Evolutionary conservation across 35 echinoderm and acorn worm species (phyloP).

Genomic region (Heliocidaris tuberculata): DNA sequence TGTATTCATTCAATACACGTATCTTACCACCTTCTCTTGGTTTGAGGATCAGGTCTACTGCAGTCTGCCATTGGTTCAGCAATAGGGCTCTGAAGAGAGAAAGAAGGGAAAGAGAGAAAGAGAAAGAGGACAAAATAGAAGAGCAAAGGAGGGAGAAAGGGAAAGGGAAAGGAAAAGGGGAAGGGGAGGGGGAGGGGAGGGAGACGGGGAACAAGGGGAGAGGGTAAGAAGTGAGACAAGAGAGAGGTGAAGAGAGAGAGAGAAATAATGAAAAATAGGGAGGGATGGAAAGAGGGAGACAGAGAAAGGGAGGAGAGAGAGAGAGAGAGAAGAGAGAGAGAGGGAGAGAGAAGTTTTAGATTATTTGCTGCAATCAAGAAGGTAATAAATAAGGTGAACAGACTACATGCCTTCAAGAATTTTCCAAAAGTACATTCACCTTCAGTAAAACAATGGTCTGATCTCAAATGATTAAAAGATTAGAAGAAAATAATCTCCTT

Average conservation of each 20-base stretch:
- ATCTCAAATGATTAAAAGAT: neutral
- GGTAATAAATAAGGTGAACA: neutral
- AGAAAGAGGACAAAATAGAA: neutral
- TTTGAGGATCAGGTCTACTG: slow-evolving; percentile 88
- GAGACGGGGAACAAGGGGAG: no score
- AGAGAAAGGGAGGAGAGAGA: neutral
- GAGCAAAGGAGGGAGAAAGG: neutral
- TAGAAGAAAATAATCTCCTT: no score
- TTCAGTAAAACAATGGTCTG: neutral
- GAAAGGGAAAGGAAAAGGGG: neutral
- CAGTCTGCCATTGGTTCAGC: slow-evolving; percentile 82
- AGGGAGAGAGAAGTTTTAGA: neutral
- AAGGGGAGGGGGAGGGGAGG: neutral
- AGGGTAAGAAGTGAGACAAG: neutral
- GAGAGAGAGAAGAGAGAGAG: neutral
- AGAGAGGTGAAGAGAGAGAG: neutral
- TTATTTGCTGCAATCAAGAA: neutral
- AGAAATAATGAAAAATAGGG: no score
- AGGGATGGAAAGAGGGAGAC: neutral
- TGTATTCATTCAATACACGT: neutral
- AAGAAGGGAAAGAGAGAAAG: neutral
- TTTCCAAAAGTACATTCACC: neutral
- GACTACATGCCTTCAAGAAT: neutral
- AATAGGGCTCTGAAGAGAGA: slow-evolving; percentile 73
- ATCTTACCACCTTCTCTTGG: slow-evolving; percentile 87